Evolutionary conservation across 1,140 invertebrate species (phyloP).

Genomic region (Halictus rubicundus): DNA sequence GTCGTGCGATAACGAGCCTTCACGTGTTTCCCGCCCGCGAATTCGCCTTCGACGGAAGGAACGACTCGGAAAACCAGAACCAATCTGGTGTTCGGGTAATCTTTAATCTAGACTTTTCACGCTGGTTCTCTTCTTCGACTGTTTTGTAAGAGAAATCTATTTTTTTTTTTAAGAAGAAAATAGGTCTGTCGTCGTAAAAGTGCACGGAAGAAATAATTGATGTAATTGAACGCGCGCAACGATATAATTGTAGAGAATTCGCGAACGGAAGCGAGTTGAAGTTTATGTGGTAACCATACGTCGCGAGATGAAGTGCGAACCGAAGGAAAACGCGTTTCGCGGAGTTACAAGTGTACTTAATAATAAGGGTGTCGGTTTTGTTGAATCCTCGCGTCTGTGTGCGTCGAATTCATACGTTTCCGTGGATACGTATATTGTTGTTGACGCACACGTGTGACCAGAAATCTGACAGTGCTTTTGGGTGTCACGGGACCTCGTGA

Average conservation of each 20-base stretch:
- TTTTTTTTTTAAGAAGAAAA: neutral
- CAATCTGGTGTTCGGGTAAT: too few relatives aligned
- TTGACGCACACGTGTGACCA: neutral
- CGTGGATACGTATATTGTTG: neutral
- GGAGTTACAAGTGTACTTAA: neutral
- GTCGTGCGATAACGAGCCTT: neutral
- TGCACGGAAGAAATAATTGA: neutral
- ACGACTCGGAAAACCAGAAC: neutral
- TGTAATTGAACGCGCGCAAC: neutral
- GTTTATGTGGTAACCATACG: neutral
- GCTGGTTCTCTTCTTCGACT: too few relatives aligned
- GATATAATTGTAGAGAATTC: conserved; percentile 12
- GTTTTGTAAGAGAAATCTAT: too few relatives aligned
- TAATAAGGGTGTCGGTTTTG: conserved; percentile 17
- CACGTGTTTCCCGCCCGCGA: conserved; percentile 13
- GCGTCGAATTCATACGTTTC: conserved; percentile 1
- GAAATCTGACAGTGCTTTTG: conserved; percentile 14
- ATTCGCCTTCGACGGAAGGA: neutral
- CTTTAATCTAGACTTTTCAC: too few relatives aligned
- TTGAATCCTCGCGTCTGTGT: neutral
- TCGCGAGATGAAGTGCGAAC: neutral
- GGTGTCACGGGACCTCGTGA: conserved; percentile 21
- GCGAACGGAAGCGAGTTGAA: neutral
- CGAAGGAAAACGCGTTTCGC: conserved; percentile 2
- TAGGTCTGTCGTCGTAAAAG: neutral